These are phyloP conservation scores for Spinibarbus caldwelli DNA, from an alignment of 2,797 vertebrate genomes.

Conservation along the genomic window DNA sequence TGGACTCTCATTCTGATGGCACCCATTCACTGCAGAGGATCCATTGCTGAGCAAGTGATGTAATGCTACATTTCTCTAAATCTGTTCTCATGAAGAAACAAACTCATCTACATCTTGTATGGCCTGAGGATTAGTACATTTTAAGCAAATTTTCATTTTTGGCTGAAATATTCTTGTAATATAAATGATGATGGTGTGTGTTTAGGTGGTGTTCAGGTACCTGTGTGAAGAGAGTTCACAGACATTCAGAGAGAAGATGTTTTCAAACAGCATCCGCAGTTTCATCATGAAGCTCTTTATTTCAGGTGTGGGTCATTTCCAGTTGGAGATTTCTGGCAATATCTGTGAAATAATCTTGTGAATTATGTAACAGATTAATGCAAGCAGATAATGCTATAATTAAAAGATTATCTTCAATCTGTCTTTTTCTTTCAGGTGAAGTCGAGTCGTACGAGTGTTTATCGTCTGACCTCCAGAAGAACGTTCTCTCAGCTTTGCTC, in stretches of 20 bases:
- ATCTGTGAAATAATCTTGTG: background rate
- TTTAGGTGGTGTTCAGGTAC: conserved; percentile 86
- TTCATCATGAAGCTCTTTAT: conserved; percentile 83
- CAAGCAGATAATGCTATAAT: background rate
- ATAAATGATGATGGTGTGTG: background rate
- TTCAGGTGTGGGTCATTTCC: conserved; percentile 75
- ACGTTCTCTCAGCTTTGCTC: conserved; percentile 82
- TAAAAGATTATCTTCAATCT: background rate
- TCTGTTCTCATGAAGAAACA: background rate
- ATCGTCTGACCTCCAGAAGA: conserved; percentile 91
- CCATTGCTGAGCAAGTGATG: background rate
- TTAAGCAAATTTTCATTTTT: background rate
- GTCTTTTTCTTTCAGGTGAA: conserved; percentile 71
- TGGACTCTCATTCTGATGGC: background rate
- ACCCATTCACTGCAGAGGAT: background rate
- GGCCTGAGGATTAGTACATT: background rate
- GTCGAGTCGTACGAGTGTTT: conserved; percentile 85
- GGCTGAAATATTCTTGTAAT: background rate
- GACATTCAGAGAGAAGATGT: conserved; percentile 82
- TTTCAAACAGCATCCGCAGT: conserved; percentile 77
- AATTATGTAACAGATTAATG: background rate
- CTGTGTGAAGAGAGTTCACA: conserved; percentile 77
- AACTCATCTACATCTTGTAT: background rate
- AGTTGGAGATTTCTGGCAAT: background rate
- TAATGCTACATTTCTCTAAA: background rate